Percentiles rank a stretch among this genome's conserved stretches.
phyloP scores from a whole-genome alignment of 1,140 invertebrate genomes.

The Oscheius sp. region DNA sequence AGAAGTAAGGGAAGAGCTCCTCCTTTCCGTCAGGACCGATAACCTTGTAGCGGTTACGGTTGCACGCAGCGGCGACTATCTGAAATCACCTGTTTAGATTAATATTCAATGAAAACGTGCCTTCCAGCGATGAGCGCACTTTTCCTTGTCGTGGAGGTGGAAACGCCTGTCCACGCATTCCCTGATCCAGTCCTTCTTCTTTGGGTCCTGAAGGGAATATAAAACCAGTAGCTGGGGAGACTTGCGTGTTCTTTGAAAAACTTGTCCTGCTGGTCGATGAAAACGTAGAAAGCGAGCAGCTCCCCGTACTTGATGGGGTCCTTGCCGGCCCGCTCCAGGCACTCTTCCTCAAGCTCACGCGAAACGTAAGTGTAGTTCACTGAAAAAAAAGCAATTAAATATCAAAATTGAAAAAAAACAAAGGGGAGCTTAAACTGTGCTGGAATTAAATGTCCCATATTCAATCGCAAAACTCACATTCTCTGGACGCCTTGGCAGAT shows the following conservation, averaged over 20 bases:
- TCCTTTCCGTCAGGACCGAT: constrained; percentile 18
- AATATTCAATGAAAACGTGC: no score
- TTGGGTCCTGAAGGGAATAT: neutral
- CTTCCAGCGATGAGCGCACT: constrained; percentile 26
- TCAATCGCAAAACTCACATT: neutral
- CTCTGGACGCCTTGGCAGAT: neutral
- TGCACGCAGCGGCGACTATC: constrained; percentile 13
- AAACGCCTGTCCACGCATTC: constrained; percentile 18
- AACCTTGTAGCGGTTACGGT: constrained; percentile 26
- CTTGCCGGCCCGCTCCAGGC: neutral
- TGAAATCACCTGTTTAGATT: no score
- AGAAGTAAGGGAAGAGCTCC: constrained; percentile 22
- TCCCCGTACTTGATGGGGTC: constrained; percentile 25
- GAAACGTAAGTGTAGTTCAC: neutral
- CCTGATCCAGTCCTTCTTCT: constrained; percentile 25
- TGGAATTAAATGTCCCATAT: no score
- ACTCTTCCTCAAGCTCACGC: constrained; percentile 10
- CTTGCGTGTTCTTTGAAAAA: constrained; percentile 26
- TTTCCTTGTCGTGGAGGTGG: constrained; percentile 10
- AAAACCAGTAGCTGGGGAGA: neutral
- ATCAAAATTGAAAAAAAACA: neutral
- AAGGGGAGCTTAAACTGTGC: no score
- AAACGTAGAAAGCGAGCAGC: constrained; percentile 17
- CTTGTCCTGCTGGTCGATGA: neutral
- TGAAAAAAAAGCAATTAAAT: neutral